Conservation (phyloP, 2,888 invertebrate species). For the Nymphalis polychloros region DNA sequence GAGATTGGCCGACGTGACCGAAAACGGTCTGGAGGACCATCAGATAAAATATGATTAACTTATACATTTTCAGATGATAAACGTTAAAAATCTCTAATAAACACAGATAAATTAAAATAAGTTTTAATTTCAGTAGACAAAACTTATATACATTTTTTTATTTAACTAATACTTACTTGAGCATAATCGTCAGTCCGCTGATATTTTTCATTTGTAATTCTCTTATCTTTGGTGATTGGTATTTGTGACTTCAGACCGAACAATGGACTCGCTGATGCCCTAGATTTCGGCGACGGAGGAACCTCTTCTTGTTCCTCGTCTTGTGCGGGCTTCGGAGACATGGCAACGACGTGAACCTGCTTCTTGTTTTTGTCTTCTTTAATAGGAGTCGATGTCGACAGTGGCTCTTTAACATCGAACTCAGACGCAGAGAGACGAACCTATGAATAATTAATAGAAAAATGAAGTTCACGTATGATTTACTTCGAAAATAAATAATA, state of each 20-base stretch:
- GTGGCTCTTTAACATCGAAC: constrained; percentile 53
- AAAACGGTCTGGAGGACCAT: too few species aligned
- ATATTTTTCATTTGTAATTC: constrained; percentile 50
- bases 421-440: constrained; percentile 47
- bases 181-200: constrained; percentile 54
- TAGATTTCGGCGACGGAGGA: constrained; percentile 30
- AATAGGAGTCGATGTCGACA: constrained; percentile 70
- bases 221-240: constrained; percentile 51
- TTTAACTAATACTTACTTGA: constrained; percentile 37
- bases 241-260: constrained; percentile 47
- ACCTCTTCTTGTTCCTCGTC: constrained; percentile 36
- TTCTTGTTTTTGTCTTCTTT: constrained; percentile 50
- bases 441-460: constrained; percentile 38
- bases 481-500: background rate
- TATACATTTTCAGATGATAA: too few species aligned
- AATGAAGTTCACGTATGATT: background rate
- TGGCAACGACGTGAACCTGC: constrained; percentile 66
- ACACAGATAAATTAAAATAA: too few species aligned
- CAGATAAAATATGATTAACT: too few species aligned
- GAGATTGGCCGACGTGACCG: too few species aligned
- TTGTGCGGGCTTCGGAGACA: constrained; percentile 61
- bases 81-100: too few species aligned
- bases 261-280: constrained; percentile 46
- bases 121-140: too few species aligned
- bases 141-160: too few species aligned